Conservation (phyloP, 2,888 invertebrate genomes). For the Craniophora ligustri region DNA sequence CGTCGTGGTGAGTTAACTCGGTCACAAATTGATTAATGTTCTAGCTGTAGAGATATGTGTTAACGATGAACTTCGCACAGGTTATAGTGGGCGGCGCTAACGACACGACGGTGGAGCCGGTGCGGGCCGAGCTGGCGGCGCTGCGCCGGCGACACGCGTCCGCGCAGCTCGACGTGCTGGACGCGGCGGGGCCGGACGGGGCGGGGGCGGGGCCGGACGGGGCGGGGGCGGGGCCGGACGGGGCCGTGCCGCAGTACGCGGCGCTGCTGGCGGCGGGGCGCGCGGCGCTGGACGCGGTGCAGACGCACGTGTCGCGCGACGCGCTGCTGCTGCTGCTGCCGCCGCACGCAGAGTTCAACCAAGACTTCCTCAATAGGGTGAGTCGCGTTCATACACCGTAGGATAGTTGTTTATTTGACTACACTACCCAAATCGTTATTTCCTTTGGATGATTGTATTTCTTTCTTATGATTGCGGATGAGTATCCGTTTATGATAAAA, state of each 20-base stretch:
- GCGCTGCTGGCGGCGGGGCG: conserved; percentile 86
- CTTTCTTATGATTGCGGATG: too few relatives aligned
- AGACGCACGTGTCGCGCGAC: conserved; percentile 81
- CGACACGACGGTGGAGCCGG: conserved; percentile 18
- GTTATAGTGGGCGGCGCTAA: conserved; percentile 39
- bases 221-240: conserved; percentile 1
- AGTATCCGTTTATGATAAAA: too few relatives aligned
- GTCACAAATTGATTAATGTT: too few relatives aligned
- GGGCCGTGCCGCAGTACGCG: conserved; percentile 61
- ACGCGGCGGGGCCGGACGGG: conserved; percentile 5
- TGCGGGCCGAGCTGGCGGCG: conserved; percentile 27
- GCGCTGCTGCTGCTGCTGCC: conserved; percentile 91
- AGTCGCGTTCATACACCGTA: conserved; percentile 48
- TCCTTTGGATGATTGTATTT: too few relatives aligned
- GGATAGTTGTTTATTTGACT: too few relatives aligned
- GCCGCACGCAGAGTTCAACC: conserved; percentile 91
- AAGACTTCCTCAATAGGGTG: conserved; percentile 96
- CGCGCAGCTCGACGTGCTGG: conserved; percentile 22
- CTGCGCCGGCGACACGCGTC: conserved; percentile 26
- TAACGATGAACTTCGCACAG: conserved; percentile 22
- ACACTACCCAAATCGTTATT: too few relatives aligned
- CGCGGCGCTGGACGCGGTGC: conserved; percentile 90
- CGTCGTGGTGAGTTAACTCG: conserved; percentile 87
- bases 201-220: conserved; percentile 18
- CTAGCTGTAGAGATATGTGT: too few relatives aligned